These are phyloP conservation scores for Orientallactaga bullata DNA, from an alignment of 2,113 vertebrate species.

Conservation along the genomic window DNA sequence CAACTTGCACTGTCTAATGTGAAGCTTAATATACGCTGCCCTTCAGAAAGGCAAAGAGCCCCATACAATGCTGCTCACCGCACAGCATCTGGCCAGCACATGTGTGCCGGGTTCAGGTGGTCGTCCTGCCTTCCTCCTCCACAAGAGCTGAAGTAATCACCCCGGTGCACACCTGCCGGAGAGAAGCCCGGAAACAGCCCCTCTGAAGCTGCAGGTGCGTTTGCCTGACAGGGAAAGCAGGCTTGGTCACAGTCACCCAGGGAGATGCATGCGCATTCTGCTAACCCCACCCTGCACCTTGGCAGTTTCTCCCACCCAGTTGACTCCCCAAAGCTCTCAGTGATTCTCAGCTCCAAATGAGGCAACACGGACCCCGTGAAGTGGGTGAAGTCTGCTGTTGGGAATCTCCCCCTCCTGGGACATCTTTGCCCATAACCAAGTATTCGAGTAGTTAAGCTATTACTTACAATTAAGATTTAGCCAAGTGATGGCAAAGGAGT, in stretches of 20 bases:
- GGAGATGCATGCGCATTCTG: background rate
- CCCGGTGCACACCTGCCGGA: background rate
- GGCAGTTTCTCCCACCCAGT: background rate
- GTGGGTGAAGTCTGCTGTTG: background rate
- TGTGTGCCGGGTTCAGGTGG: rapidly evolving
- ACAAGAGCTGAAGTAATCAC: rapidly evolving
- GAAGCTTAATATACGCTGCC: background rate
- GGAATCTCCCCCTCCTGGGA: conserved; percentile 31
- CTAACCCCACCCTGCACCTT: background rate
- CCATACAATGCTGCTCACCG: rapidly evolving
- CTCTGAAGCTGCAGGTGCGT: background rate
- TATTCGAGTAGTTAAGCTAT: background rate
- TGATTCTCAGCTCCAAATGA: background rate
- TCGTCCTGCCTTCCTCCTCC: background rate
- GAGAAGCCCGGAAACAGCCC: background rate
- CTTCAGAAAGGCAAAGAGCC: background rate
- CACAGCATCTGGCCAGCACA: background rate
- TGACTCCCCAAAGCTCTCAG: background rate
- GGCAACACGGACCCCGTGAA: background rate
- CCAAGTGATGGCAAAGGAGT: background rate
- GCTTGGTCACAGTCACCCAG: background rate
- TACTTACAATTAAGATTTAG: background rate
- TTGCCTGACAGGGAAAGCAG: background rate
- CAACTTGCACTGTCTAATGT: conserved; percentile 27
- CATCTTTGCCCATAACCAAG: background rate